A percentile compares a stretch with the other conserved stretches of the same genome.
These are phyloP conservation scores for Thunnus maccoyii DNA, from an alignment of 2,113 vertebrate genomes.

Conservation along the genomic window DNA sequence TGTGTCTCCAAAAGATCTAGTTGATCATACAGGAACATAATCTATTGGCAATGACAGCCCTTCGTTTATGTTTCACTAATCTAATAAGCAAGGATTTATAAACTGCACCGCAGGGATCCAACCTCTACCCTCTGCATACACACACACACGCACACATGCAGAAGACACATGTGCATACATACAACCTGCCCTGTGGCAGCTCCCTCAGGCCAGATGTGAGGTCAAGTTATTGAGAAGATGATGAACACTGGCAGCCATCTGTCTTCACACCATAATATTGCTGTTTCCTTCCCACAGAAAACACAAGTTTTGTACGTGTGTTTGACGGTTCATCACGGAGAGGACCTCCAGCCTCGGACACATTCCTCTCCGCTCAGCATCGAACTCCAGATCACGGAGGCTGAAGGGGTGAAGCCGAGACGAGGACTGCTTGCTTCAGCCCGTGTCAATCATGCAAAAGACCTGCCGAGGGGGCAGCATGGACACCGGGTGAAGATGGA, in stretches of 20 bases:
- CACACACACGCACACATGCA: neutral
- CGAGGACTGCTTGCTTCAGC: slow-evolving; percentile 35
- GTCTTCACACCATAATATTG: slow-evolving; percentile 79
- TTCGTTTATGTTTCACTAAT: slow-evolving; percentile 55
- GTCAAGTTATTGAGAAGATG: slow-evolving; percentile 73
- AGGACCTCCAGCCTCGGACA: slow-evolving; percentile 25
- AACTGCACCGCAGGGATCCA: slow-evolving; percentile 51
- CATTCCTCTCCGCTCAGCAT: slow-evolving; percentile 43
- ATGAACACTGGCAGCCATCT: slow-evolving; percentile 82
- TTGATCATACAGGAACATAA: slow-evolving; percentile 18
- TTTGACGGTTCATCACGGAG: slow-evolving; percentile 44
- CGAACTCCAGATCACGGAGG: slow-evolving; percentile 22
- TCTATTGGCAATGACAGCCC: slow-evolving; percentile 30
- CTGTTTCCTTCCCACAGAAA: slow-evolving; percentile 52
- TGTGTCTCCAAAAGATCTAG: neutral
- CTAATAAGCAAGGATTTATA: slow-evolving; percentile 53
- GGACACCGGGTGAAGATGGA: slow-evolving; percentile 48
- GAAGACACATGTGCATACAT: neutral
- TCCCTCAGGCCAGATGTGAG: slow-evolving; percentile 78
- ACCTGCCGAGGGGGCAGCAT: neutral
- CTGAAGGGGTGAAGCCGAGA: slow-evolving; percentile 14
- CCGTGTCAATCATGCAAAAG: slow-evolving; percentile 24
- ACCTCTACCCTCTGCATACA: slow-evolving; percentile 30
- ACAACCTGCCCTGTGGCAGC: slow-evolving; percentile 39
- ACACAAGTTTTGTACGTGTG: slow-evolving; percentile 35